phyloP scores from a whole-genome alignment of 2,888 invertebrate genomes.

The Peribatodes rhomboidaria region DNA sequence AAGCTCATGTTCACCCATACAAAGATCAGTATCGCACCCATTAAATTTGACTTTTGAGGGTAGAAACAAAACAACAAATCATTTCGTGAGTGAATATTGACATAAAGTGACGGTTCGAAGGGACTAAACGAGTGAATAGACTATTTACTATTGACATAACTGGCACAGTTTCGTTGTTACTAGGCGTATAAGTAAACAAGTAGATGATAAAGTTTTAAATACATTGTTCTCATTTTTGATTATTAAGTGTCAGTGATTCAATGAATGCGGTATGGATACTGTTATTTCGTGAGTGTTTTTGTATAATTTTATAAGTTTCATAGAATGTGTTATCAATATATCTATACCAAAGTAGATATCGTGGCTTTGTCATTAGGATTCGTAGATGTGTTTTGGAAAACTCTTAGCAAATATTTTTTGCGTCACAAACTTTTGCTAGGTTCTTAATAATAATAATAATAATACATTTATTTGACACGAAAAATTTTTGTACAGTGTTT shows the following conservation, averaged over 20 bases:
- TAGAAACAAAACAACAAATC: constrained; percentile 25
- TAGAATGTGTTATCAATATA: too few relatives aligned
- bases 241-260: constrained; percentile 43
- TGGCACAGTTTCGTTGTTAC: neutral
- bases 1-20: neutral
- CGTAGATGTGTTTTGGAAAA: too few relatives aligned
- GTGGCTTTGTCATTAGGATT: too few relatives aligned
- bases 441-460: too few relatives aligned
- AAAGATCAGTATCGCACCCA: constrained; percentile 5
- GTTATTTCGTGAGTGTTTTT: constrained; percentile 43
- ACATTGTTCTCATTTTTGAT: constrained; percentile 15
- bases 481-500: too few relatives aligned
- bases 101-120: neutral
- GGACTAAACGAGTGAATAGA: neutral
- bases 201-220: constrained; percentile 11
- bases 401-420: too few relatives aligned
- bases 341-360: too few relatives aligned
- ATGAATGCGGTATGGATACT: constrained; percentile 48
- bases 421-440: too few relatives aligned
- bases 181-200: constrained; percentile 12
- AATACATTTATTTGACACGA: too few relatives aligned
- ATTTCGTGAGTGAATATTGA: constrained; percentile 6
- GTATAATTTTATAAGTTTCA: neutral
- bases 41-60: constrained; percentile 17
- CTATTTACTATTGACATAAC: constrained; percentile 8